Percentiles rank a stretch among this genome's conserved stretches.
phyloP scores from a whole-genome alignment of 2,113 vertebrate genomes.

The Danio rerio region GRCz12tu NC_133192.1:13290001-13290500 shows the following conservation, averaged over 20 bases:
- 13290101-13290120: slow-evolving; percentile 37
- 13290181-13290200: slow-evolving; percentile 69
- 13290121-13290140: slow-evolving; percentile 30
- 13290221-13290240: slow-evolving; percentile 63
- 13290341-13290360: too few species aligned
- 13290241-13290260: slow-evolving; percentile 67
- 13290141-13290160: slow-evolving; percentile 59
- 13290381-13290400: too few species aligned
- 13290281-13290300: slow-evolving; percentile 71
- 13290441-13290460: too few species aligned
- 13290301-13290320: slow-evolving; percentile 63
- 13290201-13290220: slow-evolving; percentile 66
- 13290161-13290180: slow-evolving; percentile 63
- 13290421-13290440: too few species aligned
- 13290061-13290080: slow-evolving; percentile 56
- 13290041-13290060: slow-evolving; percentile 41
- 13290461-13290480: too few species aligned
- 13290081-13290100: slow-evolving; percentile 56
- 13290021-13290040: slow-evolving; percentile 65
- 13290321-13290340: too few species aligned
- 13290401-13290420: too few species aligned
- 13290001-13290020: slow-evolving; percentile 49
- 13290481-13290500: too few species aligned
- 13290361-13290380: too few species aligned
- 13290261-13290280: slow-evolving; percentile 70